These are phyloP conservation scores for Drosophila nr. medialis DNA, from an alignment of 2,888 invertebrate species.

Conservation along the genomic window DNA sequence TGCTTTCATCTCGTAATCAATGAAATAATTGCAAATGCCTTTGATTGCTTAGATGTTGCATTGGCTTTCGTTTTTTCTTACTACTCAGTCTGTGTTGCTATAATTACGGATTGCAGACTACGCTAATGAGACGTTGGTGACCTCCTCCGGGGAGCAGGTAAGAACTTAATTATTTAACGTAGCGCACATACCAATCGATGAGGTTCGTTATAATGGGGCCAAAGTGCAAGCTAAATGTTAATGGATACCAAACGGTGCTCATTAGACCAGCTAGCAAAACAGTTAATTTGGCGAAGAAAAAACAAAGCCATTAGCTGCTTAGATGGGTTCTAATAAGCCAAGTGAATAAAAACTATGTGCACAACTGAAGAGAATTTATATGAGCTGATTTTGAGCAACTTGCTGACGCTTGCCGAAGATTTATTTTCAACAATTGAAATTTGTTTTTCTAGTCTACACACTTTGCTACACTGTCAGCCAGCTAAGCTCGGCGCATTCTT, in stretches of 20 bases:
- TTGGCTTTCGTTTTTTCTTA: constrained; percentile 19
- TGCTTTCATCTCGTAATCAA: constrained; percentile 62
- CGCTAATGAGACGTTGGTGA: constrained; percentile 59
- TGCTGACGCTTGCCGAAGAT: neutral
- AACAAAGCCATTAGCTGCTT: constrained; percentile 4
- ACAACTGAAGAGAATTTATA: neutral
- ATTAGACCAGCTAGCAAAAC: constrained; percentile 40
- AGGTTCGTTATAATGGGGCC: constrained; percentile 58
- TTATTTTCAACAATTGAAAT: neutral
- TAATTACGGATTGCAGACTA: constrained; percentile 55
- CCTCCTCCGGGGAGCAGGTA: constrained; percentile 24
- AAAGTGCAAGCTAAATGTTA: constrained; percentile 60
- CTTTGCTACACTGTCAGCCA: neutral
- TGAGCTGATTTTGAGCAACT: neutral
- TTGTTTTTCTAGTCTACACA: neutral
- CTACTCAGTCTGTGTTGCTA: constrained; percentile 18
- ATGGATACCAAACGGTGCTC: constrained; percentile 55
- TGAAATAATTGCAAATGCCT: constrained; percentile 62
- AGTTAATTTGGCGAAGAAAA: constrained; percentile 6
- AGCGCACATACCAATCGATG: constrained; percentile 47
- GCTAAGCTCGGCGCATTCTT: neutral
- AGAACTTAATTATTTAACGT: constrained; percentile 65
- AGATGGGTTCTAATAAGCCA: neutral
- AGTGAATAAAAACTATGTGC: neutral
- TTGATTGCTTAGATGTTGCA: constrained; percentile 50